These are phyloP conservation scores for Melospiza georgiana DNA, from an alignment of 2,113 vertebrate genomes.

Conservation along the genomic window DNA sequence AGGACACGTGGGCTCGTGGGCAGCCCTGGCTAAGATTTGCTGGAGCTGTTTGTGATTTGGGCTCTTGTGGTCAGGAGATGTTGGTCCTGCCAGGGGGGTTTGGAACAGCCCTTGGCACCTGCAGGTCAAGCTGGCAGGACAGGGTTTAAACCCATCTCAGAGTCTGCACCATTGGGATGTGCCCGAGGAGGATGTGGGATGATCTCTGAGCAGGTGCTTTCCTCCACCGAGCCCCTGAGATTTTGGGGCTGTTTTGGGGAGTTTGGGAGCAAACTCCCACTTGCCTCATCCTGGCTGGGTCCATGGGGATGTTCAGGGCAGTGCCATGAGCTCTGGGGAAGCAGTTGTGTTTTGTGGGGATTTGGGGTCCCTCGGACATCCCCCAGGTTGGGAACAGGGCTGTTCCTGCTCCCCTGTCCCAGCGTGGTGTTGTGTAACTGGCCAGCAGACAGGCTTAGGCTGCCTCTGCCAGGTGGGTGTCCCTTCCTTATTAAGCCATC, in stretches of 20 bases:
- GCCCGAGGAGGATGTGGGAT: background rate
- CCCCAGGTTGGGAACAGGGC: background rate
- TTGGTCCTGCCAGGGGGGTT: background rate
- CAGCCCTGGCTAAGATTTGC: constrained; percentile 21
- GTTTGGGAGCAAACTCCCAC: background rate
- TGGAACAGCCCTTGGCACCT: background rate
- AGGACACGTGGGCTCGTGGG: background rate
- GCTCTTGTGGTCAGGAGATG: rapidly evolving
- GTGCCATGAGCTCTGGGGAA: background rate
- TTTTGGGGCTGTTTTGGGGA: background rate
- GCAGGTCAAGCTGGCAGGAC: background rate
- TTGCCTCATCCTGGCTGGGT: background rate
- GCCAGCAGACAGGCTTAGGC: constrained; percentile 5
- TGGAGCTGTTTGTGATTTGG: background rate
- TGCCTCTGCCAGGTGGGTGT: constrained; percentile 17
- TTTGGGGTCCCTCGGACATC: background rate
- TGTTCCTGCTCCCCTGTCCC: background rate
- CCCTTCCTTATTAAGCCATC: constrained; percentile 36
- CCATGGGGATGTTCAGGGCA: rapidly evolving
- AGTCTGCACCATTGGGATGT: background rate
- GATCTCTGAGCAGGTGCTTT: background rate
- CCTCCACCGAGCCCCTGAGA: background rate
- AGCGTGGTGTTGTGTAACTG: background rate
- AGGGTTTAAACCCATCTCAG: background rate
- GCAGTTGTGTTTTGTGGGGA: background rate